These are phyloP conservation scores for Xerus rutilus DNA, from an alignment of 2,797 vertebrate genomes.

Conservation along the genomic window DNA sequence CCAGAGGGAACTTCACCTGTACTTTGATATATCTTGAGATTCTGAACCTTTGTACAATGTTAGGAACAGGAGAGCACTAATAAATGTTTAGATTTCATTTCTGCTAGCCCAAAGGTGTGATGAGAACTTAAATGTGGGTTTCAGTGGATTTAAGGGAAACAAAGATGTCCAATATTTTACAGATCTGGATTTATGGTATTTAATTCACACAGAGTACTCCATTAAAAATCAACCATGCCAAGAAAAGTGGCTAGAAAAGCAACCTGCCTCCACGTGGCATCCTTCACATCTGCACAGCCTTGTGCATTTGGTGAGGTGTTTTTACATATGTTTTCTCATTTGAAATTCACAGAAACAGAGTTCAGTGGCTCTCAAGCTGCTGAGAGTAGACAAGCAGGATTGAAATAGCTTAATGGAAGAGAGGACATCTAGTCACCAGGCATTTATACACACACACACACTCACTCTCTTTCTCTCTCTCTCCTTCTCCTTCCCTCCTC, in stretches of 20 bases:
- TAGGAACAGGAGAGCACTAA: not conserved
- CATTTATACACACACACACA: not conserved
- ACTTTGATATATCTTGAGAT: not conserved
- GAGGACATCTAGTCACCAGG: not conserved
- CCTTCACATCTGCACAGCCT: conserved; percentile 50
- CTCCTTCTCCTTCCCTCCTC: no score
- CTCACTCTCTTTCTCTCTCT: not conserved
- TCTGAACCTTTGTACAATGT: not conserved
- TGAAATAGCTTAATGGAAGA: not conserved
- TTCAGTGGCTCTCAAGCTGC: not conserved
- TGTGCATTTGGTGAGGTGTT: not conserved
- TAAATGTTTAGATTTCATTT: conserved; percentile 10
- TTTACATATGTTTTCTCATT: not conserved
- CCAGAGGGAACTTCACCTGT: not conserved
- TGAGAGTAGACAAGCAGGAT: not conserved
- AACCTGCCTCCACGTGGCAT: not conserved
- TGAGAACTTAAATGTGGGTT: not conserved
- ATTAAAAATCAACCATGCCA: conserved; percentile 54
- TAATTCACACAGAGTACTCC: conserved; percentile 4
- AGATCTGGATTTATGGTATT: not conserved
- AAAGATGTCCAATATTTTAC: conserved; percentile 24
- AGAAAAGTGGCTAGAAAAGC: conserved; percentile 49
- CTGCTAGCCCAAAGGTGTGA: not conserved
- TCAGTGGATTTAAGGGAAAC: conserved; percentile 47
- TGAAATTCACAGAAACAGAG: conserved; percentile 20